These are phyloP conservation scores for Pseudachorutes palmiensis DNA, from an alignment of 1,140 invertebrate species.

Conservation along the genomic window DNA sequence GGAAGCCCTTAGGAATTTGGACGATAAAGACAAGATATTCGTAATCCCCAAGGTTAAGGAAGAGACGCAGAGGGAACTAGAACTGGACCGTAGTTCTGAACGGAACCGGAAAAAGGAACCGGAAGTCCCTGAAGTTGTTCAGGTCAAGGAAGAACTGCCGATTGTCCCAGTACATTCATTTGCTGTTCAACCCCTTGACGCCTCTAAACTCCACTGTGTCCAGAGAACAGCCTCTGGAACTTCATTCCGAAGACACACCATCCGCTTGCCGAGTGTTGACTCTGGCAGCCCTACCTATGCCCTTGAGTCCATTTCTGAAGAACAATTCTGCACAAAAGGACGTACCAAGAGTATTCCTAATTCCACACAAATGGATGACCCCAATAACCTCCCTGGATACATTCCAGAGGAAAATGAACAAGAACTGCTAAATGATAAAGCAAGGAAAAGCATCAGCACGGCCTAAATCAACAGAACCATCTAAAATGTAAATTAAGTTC, in stretches of 20 bases:
- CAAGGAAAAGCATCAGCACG: conserved; percentile 4
- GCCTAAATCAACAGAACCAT: not conserved
- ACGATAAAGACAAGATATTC: conserved; percentile 24
- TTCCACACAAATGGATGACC: not conserved
- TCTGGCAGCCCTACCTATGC: too few species aligned
- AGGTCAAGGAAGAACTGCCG: not conserved
- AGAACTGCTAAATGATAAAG: not conserved
- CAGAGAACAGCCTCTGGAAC: too few species aligned
- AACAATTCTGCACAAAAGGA: not conserved
- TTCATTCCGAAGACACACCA: not conserved
- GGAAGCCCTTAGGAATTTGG: conserved; percentile 30
- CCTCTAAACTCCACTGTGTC: too few species aligned
- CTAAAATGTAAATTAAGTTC: too few species aligned
- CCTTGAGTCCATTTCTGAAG: conserved; percentile 4
- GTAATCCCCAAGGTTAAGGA: conserved; percentile 6
- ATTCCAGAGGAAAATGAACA: not conserved
- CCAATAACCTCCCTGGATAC: not conserved
- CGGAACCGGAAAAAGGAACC: not conserved
- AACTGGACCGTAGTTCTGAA: not conserved
- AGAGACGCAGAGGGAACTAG: conserved; percentile 10
- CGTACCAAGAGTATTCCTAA: not conserved
- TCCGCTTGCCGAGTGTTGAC: too few species aligned
- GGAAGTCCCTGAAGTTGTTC: not conserved
- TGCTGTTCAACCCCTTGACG: too few species aligned
- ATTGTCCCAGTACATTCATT: not conserved